Percentiles rank a stretch among this genome's conserved stretches.
Conservation (phyloP, 2,797 vertebrate genomes). For the Muscicapa striata region DNA sequence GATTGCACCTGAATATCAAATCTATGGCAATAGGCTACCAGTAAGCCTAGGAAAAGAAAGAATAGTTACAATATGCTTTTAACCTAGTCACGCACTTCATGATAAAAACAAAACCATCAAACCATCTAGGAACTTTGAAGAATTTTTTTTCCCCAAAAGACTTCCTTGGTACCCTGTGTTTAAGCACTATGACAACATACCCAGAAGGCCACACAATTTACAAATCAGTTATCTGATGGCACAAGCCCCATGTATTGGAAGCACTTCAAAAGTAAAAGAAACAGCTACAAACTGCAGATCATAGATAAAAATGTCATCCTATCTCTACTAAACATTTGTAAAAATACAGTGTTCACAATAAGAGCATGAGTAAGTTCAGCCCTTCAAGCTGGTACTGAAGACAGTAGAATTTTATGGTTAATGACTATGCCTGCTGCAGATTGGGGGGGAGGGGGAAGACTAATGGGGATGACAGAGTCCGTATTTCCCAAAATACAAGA, state of each 20-base stretch:
- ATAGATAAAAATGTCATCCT: neutral
- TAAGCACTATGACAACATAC: neutral
- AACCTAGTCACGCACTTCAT: neutral
- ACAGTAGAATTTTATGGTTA: neutral
- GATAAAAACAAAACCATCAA: neutral
- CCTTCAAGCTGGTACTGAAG: neutral
- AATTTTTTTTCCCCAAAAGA: fast-evolving
- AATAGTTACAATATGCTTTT: neutral
- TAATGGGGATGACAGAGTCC: neutral
- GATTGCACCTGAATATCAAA: constrained; percentile 95
- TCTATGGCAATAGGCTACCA: constrained; percentile 95
- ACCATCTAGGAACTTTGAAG: neutral
- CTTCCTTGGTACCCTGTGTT: neutral
- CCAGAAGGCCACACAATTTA: neutral
- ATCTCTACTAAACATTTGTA: neutral
- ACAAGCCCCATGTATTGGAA: neutral
- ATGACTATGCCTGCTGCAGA: neutral
- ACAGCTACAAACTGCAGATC: neutral
- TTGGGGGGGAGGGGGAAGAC: fast-evolving
- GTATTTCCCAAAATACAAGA: neutral
- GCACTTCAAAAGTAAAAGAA: neutral
- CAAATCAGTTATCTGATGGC: neutral
- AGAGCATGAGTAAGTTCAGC: neutral
- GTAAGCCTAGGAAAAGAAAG: constrained; percentile 80
- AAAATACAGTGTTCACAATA: neutral